Base-by-base conservation (phyloP, 1,140 invertebrate species). In the Orchesella cincta region DNA sequence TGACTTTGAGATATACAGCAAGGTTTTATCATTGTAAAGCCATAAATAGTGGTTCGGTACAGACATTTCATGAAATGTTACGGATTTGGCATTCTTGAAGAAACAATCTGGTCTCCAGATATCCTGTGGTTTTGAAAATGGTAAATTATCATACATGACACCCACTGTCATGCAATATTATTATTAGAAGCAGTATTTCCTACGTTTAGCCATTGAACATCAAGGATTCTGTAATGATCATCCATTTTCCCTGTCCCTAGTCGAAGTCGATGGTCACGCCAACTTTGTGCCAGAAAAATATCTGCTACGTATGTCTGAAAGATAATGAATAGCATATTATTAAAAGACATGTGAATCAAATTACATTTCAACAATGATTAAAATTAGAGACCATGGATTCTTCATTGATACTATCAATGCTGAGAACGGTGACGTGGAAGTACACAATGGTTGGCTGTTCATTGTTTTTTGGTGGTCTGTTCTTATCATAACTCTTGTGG, bases 351-450 rank as follows among this genome's bases (percentile, higher is more conserved):
- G 39, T n/a, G 62, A 20, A 33, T 73, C 18, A 76, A 70, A 12
- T 64, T 75, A 28, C 70, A 18, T 62, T 20, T 79, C 8, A 39
- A 5, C 23, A 72, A 33, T 33, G 46, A 0, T 39, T 16, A 62
- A 78, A 73, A 35, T n/a, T 5, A 62, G n/a, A 46, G 5, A 94
- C 93, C 94, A 96, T 96, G 14, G 94, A 95, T 81, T 91, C 93
- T 85, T 96, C 94, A 83, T 96, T 93, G 54, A 96, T 96, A 18
- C 94, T 95, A 86, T 96, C 94, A 57, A 96, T 86, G 8, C 93
- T 93, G 93, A 96, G 94, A 12, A 96, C 94, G 0, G 94, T 96
- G 0, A 96, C 94, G 84, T 96, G 94, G 86, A 96, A 95, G 85
- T 92, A 91, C 1, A 96, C 94, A 28, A 90, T 91, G 0, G 94